Evolutionary conservation across 2,888 invertebrate species (phyloP).

Genomic region (Metacarcinus magister): DNA sequence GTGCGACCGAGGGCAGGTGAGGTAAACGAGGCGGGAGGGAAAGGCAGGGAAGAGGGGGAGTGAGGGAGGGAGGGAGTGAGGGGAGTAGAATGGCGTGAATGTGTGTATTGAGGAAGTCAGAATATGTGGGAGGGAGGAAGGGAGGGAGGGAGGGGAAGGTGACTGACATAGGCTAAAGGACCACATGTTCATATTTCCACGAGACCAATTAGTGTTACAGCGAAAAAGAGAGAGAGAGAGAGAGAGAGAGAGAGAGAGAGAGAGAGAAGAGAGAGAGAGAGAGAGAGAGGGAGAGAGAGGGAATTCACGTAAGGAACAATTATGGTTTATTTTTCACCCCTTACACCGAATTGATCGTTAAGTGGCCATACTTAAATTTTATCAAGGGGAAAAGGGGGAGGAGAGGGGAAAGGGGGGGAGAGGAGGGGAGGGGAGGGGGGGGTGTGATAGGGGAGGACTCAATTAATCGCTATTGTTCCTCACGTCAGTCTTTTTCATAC

Average conservation of each 20-base stretch:
- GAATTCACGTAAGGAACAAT: too few relatives aligned
- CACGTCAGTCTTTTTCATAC: conserved; percentile 31
- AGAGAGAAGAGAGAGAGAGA: conserved; percentile 27
- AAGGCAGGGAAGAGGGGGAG: neutral
- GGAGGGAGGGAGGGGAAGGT: neutral
- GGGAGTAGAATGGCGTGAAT: neutral
- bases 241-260: conserved; percentile 26
- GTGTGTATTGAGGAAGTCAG: neutral
- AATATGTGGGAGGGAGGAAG: neutral
- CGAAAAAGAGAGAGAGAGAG: conserved; percentile 21
- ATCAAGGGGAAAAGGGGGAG: neutral
- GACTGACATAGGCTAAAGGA: neutral
- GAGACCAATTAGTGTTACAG: neutral
- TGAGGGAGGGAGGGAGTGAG: neutral
- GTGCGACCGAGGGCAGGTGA: conserved; percentile 68
- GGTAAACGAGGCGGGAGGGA: conserved; percentile 40
- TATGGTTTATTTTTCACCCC: too few relatives aligned
- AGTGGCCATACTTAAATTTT: too few relatives aligned
- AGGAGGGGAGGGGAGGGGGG: too few relatives aligned
- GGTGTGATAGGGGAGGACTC: neutral
- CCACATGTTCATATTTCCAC: conserved; percentile 11
- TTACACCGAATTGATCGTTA: too few relatives aligned
- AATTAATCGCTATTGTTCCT: conserved; percentile 58
- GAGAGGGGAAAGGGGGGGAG: neutral
- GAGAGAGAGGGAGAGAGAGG: neutral